Conservation (phyloP, 2,797 vertebrate species). For the Acrossocheilus fasciatus region DNA sequence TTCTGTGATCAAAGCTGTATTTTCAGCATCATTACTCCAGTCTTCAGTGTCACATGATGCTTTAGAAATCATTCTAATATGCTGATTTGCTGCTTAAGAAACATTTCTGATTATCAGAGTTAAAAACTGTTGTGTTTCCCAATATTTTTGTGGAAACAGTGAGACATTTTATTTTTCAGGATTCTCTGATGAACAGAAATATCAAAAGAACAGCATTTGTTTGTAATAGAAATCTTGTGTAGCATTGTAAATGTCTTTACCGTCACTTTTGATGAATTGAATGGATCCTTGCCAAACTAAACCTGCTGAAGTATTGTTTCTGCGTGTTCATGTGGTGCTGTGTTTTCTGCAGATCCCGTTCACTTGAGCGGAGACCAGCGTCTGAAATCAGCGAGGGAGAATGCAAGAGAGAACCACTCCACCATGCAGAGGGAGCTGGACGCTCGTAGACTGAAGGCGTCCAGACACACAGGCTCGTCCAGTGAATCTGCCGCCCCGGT, state of each 20-base stretch:
- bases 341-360: slow-evolving; percentile 65
- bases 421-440: slow-evolving; percentile 85
- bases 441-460: slow-evolving; percentile 68
- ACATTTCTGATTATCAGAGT: background rate
- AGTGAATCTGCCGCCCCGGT: slow-evolving; percentile 52
- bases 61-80: background rate
- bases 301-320: background rate
- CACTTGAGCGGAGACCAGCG: slow-evolving; percentile 89
- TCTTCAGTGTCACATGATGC: background rate
- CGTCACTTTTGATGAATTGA: background rate
- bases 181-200: background rate
- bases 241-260: background rate
- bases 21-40: background rate
- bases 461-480: background rate
- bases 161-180: background rate
- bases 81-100: background rate
- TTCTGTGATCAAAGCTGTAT: background rate
- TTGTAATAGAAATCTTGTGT: background rate
- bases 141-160: background rate
- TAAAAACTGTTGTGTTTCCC: background rate
- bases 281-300: background rate
- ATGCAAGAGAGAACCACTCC: slow-evolving; percentile 80
- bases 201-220: background rate
- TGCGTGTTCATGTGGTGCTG: background rate
- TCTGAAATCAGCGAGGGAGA: slow-evolving; percentile 84